Percentiles rank a stretch among this genome's conserved stretches.
Conservation (phyloP, 2,888 invertebrate genomes). For the Hypomecis atomaria region DNA sequence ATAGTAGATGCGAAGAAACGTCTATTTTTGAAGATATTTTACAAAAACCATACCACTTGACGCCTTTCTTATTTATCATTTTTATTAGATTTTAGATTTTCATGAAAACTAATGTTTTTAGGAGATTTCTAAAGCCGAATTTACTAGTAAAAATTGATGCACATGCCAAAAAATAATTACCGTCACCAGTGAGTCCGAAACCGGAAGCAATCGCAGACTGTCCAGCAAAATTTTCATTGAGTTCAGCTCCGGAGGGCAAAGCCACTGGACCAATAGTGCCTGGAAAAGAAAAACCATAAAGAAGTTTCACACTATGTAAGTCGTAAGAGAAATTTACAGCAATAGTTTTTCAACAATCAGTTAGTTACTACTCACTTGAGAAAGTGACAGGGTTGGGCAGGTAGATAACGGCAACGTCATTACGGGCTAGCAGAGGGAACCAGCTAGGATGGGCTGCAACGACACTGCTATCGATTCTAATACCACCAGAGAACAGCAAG, state of each 20-base stretch:
- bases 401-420: conserved; percentile 60
- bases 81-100: conserved; percentile 7
- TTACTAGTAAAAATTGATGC: too few species aligned
- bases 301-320: too few species aligned
- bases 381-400: conserved; percentile 42
- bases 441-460: conserved; percentile 57
- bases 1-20: too few species aligned
- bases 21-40: too few species aligned
- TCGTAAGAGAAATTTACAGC: too few species aligned
- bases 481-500: conserved; percentile 60
- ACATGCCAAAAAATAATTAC: conserved; percentile 38
- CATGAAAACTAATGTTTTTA: background rate
- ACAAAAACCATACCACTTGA: too few species aligned
- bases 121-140: too few species aligned
- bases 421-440: conserved; percentile 51
- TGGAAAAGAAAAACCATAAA: conserved; percentile 23
- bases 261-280: conserved; percentile 49
- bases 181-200: conserved; percentile 55
- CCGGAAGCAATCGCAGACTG: conserved; percentile 58
- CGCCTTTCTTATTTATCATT: too few species aligned
- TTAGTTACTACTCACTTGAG: conserved; percentile 46
- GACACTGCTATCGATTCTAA: conserved; percentile 48
- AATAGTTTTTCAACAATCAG: background rate
- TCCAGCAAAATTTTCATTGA: conserved; percentile 51
- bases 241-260: conserved; percentile 51